A percentile compares a stretch with the other conserved stretches of the same genome.
Conservation (phyloP, 2,113 vertebrate genomes). For the Suricata suricatta region DNA sequence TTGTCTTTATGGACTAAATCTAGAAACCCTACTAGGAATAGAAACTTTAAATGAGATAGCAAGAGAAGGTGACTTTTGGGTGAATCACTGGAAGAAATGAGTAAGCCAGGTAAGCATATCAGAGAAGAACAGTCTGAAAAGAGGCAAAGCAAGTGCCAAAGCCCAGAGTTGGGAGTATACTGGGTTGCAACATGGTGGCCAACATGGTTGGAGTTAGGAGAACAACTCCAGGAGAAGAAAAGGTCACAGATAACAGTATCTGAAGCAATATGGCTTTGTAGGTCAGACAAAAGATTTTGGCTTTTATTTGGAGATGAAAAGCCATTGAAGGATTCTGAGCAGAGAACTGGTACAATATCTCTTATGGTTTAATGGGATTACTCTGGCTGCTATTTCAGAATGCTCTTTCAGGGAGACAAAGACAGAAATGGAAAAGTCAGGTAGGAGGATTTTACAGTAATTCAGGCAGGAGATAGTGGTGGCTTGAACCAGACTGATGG, state of each 20-base stretch:
- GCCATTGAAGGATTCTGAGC: not conserved
- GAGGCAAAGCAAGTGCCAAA: not conserved
- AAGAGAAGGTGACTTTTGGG: not conserved
- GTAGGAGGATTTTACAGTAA: not conserved
- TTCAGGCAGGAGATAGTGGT: not conserved
- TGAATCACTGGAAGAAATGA: not conserved
- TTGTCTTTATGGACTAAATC: not conserved
- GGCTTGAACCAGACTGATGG: not conserved
- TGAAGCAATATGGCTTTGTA: not conserved
- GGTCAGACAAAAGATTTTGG: not conserved
- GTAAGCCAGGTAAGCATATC: not conserved
- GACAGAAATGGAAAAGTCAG: not conserved
- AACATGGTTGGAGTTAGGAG: not conserved
- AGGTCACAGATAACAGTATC: not conserved
- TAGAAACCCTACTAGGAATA: not conserved
- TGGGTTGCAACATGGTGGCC: not conserved
- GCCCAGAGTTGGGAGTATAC: accelerated
- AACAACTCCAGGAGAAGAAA: not conserved
- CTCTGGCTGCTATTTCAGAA: not conserved
- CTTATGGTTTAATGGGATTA: not conserved
- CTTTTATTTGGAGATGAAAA: not conserved
- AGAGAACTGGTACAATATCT: not conserved
- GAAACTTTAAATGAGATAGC: not conserved
- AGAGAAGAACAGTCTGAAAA: not conserved
- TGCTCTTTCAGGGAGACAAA: no score